Evolutionary conservation across 2,113 vertebrate species (phyloP), one percentile per base, ranked within the genome.

Genomic region (Mystacornis crossleyi): DNA sequence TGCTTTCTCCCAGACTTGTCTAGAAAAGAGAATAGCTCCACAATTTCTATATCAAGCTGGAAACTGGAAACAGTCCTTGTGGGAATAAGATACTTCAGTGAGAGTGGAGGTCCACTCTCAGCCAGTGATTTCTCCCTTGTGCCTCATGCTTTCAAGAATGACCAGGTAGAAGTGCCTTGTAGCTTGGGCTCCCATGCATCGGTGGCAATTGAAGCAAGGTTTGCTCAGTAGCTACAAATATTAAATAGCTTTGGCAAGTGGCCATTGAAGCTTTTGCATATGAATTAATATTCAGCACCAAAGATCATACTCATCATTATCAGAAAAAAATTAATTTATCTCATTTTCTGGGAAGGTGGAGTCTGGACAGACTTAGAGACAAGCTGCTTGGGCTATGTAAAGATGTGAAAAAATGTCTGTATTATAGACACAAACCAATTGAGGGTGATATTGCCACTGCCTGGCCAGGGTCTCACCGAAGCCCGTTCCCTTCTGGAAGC

Each of bases 41-140:
- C 48, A 69, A 40, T 36, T 70, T 9, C 2, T 48, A 18, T 14
- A 31, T 48, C 36, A 55, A 60, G 13, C 13, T 94, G 61, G 65
- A 91, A 93, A 47, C 62, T 72, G 33, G 48, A 54, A 88, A 33
- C 8, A 5, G 28, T 10, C 20, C 28, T 74, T 47, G 14, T 55
- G 23, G 51, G 25, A 83, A 47, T 24, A 53, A 77, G n/a, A 9
- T 20, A 8, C 8, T 55, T 79, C 47, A 40, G 51, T 26, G 54
- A 80, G 29, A 10, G 1, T 18, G 34, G 7, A 17, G 11, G 16
- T 75, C 18, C 18, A 6, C 31, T 34, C 48, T 50, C 16, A 69
- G 45, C 5, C 20, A 25, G 2, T 0, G 2, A 40, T 33, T 71
- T 79, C 64, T 84, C 20, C 20, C 31, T n/a, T 1, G 0, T 25